These are phyloP conservation scores for Ochropleura leucogaster DNA, from an alignment of 2,888 invertebrate species.

Conservation along the genomic window DNA sequence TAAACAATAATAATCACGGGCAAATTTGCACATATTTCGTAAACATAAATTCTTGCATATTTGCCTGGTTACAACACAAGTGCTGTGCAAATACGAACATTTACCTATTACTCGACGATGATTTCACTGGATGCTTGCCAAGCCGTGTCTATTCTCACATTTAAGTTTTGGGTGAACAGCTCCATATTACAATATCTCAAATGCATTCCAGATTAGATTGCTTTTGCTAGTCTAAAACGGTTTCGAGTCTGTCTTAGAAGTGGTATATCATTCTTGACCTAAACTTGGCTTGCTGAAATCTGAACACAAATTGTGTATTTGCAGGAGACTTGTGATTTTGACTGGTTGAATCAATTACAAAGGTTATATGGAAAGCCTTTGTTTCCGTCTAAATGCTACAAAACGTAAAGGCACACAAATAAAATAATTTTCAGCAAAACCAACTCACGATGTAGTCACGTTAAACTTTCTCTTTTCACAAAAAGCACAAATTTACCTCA, in stretches of 20 bases:
- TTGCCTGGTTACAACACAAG: slow-evolving; percentile 77
- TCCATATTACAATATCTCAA: slow-evolving; percentile 61
- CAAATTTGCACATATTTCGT: too few species aligned
- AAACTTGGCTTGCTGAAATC: neutral
- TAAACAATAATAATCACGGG: slow-evolving; percentile 57
- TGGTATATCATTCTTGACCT: slow-evolving; percentile 9
- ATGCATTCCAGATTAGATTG: slow-evolving; percentile 58
- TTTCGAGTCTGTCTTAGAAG: slow-evolving; percentile 22
- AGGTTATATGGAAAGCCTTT: neutral
- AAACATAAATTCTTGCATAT: slow-evolving; percentile 70
- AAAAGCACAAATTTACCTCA: slow-evolving; percentile 30
- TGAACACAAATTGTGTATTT: slow-evolving; percentile 6
- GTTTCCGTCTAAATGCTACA: neutral
- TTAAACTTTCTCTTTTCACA: slow-evolving; percentile 7
- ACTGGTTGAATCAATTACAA: neutral
- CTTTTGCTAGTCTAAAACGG: slow-evolving; percentile 37
- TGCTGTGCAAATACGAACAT: slow-evolving; percentile 77
- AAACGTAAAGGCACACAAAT: neutral
- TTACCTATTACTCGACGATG: slow-evolving; percentile 77
- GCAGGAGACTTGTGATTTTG: neutral
- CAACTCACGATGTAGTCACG: neutral
- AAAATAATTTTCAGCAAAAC: neutral
- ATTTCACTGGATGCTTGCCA: slow-evolving; percentile 79
- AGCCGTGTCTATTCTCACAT: slow-evolving; percentile 68
- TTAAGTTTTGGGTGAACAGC: slow-evolving; percentile 65